Percentiles rank a stretch among this genome's conserved stretches.
Evolutionary conservation across 2,888 invertebrate species (phyloP).

Genomic region (Eupithecia inturbata): DNA sequence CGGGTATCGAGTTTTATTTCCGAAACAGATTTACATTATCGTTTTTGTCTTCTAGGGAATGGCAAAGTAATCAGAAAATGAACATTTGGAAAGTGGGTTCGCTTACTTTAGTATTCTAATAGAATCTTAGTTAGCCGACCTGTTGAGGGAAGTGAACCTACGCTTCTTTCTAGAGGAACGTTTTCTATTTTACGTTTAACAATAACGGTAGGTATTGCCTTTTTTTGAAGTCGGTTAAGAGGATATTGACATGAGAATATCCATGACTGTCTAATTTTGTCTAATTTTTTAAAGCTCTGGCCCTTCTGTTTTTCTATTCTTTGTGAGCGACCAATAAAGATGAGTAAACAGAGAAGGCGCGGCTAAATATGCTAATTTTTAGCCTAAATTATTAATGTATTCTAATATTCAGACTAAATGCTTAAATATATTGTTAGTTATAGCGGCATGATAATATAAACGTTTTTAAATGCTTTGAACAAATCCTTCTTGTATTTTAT

Average conservation of each 20-base stretch:
- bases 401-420: conserved; percentile 48
- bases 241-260: not conserved
- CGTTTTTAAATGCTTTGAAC: conserved; percentile 35
- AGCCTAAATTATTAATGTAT: conserved; percentile 49
- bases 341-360: conserved; percentile 33
- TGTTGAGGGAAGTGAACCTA: not conserved
- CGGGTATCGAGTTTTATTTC: conserved; percentile 19
- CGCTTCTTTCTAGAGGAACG: not conserved
- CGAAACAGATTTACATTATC: conserved; percentile 17
- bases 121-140: not conserved
- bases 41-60: conserved; percentile 6
- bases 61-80: not conserved
- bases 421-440: conserved; percentile 48
- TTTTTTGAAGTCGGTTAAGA: not conserved
- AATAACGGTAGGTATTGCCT: too few species aligned
- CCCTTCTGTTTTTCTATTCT: conserved; percentile 10
- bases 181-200: not conserved
- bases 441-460: conserved; percentile 34
- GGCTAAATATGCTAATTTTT: conserved; percentile 49
- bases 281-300: not conserved
- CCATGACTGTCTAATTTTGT: too few species aligned
- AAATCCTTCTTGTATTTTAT: conserved; percentile 24
- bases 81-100: not conserved
- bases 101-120: not conserved
- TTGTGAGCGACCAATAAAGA: conserved; percentile 20